Percentiles rank a stretch among this genome's conserved stretches.
Evolutionary conservation across 2,888 invertebrate genomes (phyloP).

Genomic region (Drosophila mettleri): DNA sequence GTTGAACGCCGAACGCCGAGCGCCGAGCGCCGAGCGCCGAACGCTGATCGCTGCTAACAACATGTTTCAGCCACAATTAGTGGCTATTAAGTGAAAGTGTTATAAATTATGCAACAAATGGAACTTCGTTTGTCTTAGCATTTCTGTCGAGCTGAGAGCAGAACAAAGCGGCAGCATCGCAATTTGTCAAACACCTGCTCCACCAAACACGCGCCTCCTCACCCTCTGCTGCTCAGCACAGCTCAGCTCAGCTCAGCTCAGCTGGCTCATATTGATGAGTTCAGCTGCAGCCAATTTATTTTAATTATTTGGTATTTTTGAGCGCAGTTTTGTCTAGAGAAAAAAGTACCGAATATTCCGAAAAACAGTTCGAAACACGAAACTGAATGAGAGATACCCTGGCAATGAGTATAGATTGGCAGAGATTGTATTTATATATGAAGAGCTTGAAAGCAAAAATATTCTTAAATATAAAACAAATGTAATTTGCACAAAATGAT

Average conservation of each 20-base stretch:
- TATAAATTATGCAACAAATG: slow-evolving; percentile 59
- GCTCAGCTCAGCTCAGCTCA: no score
- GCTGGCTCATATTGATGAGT: slow-evolving; percentile 61
- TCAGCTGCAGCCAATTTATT: slow-evolving; percentile 61
- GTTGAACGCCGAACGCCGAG: not conserved
- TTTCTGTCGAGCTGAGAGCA: slow-evolving; percentile 4
- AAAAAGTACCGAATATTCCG: slow-evolving; percentile 22
- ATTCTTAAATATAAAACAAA: not conserved
- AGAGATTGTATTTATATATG: not conserved
- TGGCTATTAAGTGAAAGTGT: slow-evolving; percentile 72
- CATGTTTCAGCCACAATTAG: slow-evolving; percentile 57
- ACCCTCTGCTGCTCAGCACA: not conserved
- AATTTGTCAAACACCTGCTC: slow-evolving; percentile 29
- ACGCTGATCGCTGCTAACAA: slow-evolving; percentile 9
- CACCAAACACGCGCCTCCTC: not conserved
- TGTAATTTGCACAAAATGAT: no score
- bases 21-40: not conserved
- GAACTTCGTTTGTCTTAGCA: slow-evolving; percentile 32
- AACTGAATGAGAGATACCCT: not conserved
- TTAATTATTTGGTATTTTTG: slow-evolving; percentile 70
- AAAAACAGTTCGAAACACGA: not conserved
- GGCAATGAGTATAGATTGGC: no score
- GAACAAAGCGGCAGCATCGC: slow-evolving; percentile 10
- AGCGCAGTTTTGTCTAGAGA: slow-evolving; percentile 11
- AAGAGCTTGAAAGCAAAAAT: not conserved